Base-by-base conservation (phyloP, 2,888 invertebrate species). In the Lasiommata megera region DNA sequence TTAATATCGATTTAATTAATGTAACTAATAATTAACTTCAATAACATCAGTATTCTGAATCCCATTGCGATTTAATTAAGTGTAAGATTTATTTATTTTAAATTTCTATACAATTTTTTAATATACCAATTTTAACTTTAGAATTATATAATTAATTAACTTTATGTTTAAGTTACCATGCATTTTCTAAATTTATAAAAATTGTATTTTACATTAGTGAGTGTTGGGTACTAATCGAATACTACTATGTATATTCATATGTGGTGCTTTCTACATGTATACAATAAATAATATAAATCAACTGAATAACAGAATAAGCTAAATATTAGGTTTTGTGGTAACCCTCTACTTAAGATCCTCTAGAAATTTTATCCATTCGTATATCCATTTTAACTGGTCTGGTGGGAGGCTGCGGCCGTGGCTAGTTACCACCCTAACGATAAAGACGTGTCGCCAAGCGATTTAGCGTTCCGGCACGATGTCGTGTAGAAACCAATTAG, bases 91-190 rank as follows among this genome's bases (percentile, higher is more conserved):
- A 57, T 40, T 56, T 57, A 54, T 46, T 41, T 41, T 31, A 43
- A 43, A 31, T 31, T 44, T 44, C 12, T 28, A 43, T 43, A 12
- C 23, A 12, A 43, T 12, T 44, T 44, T 29, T 12, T 28, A 29
- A 43, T 23, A n/a, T 23, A 23, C 18, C n/a, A 18, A 12, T 23
- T 12, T 28, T 28, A 8, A 18, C 11, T 41, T 18, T 43, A 23
- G 11, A n/a, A n/a, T n/a, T 17, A 28, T 28, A 31, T 1, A 1
- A 28, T 23, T 18, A n/a, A 41, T 23, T 43, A 43, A 28, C 23
- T n/a, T 51, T 34, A 34, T 12, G 6, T 34, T n/a, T 53, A 57
- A 51, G 57, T 57, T 57, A 57, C 57, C 57, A 57, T 31, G 46
- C 46, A 46, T 46, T 46, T 46, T 46, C 46, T 46, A 31, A 31